Evolutionary conservation across 2,113 vertebrate genomes (phyloP).

Genomic region (Arenaria interpres): DNA sequence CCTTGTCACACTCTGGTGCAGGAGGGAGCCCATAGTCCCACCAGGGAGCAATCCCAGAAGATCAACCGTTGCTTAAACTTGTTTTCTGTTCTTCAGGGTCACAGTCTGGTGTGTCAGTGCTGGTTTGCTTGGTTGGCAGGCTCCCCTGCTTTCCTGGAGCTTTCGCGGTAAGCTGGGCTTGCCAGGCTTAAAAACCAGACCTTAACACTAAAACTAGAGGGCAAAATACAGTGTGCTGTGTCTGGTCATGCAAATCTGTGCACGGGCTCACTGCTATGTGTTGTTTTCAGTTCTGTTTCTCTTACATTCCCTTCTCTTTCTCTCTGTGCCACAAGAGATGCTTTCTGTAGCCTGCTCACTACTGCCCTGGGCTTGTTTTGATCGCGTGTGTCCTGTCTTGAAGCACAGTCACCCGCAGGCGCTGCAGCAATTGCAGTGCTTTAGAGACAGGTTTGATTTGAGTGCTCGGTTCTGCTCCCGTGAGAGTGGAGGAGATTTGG

Average conservation of each 20-base stretch:
- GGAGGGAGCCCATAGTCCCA: background rate
- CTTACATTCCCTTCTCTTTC: background rate
- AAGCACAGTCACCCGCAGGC: background rate
- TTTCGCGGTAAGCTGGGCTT: background rate
- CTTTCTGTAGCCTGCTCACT: background rate
- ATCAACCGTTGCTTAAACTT: background rate
- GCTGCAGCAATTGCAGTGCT: background rate
- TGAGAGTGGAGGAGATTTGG: background rate
- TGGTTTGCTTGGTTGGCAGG: background rate
- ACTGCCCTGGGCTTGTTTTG: background rate
- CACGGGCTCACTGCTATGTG: background rate
- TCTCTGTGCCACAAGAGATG: background rate
- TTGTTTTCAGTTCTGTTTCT: background rate
- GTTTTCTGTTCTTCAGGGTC: background rate
- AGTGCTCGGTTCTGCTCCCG: background rate
- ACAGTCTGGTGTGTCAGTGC: background rate
- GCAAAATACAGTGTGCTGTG: background rate
- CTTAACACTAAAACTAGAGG: background rate
- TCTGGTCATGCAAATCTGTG: background rate
- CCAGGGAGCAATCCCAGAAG: background rate
- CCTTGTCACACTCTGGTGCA: accelerated
- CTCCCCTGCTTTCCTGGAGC: background rate
- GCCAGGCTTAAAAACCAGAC: background rate
- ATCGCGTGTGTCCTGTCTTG: background rate
- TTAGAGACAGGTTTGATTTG: background rate